A percentile compares a stretch with the other conserved stretches of the same genome.
phyloP scores from a whole-genome alignment of 2,888 invertebrate species.

The Pollenia griseotomentosa region DNA sequence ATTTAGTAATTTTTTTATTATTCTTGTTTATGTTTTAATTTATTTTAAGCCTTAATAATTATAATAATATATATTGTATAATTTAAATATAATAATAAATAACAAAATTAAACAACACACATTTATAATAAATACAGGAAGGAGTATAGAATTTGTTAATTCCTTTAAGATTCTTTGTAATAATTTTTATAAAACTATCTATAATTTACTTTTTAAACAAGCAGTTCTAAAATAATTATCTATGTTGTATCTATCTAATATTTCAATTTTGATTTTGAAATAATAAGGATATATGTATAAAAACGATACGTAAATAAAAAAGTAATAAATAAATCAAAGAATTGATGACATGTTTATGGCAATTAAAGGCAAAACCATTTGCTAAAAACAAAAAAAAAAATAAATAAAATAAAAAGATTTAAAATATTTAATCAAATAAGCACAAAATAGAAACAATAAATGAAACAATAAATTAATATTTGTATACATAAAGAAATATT shows the following conservation, averaged over 20 bases:
- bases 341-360: constrained; percentile 53
- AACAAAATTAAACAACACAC: constrained; percentile 82
- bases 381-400: constrained; percentile 46
- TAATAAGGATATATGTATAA: constrained; percentile 16
- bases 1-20: constrained; percentile 60
- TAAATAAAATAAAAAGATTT: background rate
- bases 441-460: too few relatives aligned
- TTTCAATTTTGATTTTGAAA: constrained; percentile 46
- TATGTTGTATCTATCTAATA: constrained; percentile 43
- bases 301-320: constrained; percentile 12
- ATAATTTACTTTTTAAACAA: constrained; percentile 68
- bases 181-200: constrained; percentile 42
- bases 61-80: constrained; percentile 62
- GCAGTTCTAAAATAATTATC: constrained; percentile 53
- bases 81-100: constrained; percentile 78
- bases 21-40: constrained; percentile 53
- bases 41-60: constrained; percentile 67
- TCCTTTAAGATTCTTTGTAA: constrained; percentile 36
- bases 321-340: constrained; percentile 12
- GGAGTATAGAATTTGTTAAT: constrained; percentile 78
- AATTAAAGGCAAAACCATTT: constrained; percentile 50
- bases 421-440: background rate
- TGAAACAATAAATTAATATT: too few relatives aligned
- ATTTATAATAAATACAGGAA: constrained; percentile 72
- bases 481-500: too few relatives aligned